phyloP scores from a whole-genome alignment of 1,140 invertebrate species.

The Conopomorpha cramerella region DNA sequence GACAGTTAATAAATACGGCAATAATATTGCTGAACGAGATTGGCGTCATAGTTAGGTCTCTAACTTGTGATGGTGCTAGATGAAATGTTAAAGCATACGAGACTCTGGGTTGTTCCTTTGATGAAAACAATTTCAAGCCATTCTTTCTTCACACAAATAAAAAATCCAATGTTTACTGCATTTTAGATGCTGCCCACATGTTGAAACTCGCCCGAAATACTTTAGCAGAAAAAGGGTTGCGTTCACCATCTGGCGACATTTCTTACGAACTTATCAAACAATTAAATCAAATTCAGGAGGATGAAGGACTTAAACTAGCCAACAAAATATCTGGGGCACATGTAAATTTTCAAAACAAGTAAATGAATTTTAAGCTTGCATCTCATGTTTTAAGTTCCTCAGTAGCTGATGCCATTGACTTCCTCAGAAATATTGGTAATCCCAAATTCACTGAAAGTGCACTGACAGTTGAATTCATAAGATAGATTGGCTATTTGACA shows the following conservation, averaged over 20 bases:
- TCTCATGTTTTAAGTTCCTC: slow-evolving; percentile 16
- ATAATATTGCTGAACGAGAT: slow-evolving; percentile 9
- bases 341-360: slow-evolving; percentile 13
- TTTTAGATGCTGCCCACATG: slow-evolving; percentile 17
- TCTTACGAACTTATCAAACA: slow-evolving; percentile 12
- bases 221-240: slow-evolving; percentile 11
- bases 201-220: slow-evolving; percentile 16
- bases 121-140: slow-evolving; percentile 4
- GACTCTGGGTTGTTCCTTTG: slow-evolving; percentile 12
- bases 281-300: slow-evolving; percentile 13
- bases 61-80: slow-evolving; percentile 15
- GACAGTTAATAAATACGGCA: slow-evolving; percentile 7
- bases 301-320: slow-evolving; percentile 14
- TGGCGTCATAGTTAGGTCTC: slow-evolving; percentile 11
- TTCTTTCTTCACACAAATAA: slow-evolving; percentile 6
- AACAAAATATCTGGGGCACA: slow-evolving; percentile 12
- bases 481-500: slow-evolving; percentile 22
- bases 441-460: slow-evolving; percentile 10
- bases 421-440: slow-evolving; percentile 9
- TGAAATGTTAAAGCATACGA: slow-evolving; percentile 10
- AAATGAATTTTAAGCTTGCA: slow-evolving; percentile 19
- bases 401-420: slow-evolving; percentile 21
- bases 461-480: slow-evolving; percentile 16
- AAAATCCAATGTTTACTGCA: slow-evolving; percentile 8
- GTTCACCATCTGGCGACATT: slow-evolving; percentile 9